Evolutionary conservation across 2,797 vertebrate genomes (phyloP), one percentile per base, ranked within the genome.

Genomic region (Apodemus agrarius): DNA sequence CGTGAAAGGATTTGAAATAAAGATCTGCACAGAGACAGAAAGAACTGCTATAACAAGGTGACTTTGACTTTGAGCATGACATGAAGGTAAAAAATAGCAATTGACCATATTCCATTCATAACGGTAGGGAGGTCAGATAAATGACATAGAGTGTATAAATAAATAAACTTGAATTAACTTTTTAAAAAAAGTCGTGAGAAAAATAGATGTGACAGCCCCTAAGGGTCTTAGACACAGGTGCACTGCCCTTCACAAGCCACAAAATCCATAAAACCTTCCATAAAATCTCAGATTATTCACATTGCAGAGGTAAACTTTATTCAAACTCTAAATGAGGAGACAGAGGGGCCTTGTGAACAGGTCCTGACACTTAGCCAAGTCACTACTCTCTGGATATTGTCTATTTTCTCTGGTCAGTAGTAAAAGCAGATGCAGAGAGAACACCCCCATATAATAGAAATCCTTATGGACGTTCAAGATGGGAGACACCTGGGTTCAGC

Each of bases 41-140:
- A 49, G 37, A 83, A 74, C 89, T 24, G 63, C 46, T 79, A 3
- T 46, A 84, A 85, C n/a, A 84, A 85, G 9, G 17, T 74, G 75
- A 84, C 69, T 76, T 69, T 90, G 63, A 95, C 94, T 97, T 63
- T 93, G 69, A 93, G 61, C 22, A 83, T 87, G 63, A 61, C 34
- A 89, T 69, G 72, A 94, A 89, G 34, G 78, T 57, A 74, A 96
- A 67, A 89, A 89, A 76, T 24, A 85, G 75, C n/a, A 91, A 84
- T 54, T 40, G 31, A 94, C 29, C n/a, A 29, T 34, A 29, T 63
- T 69, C 10, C 87, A 57, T 91, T 92, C 57, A 74, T 83, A 81
- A 94, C 69, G 49, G 92, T 43, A 6, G 52, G 85, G 22, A 79
- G 57, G 40, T 34, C 83, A 76, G 26, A 76, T 29, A 76, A 31